Evolutionary conservation across 1,140 invertebrate species (phyloP).

Genomic region (Plodia interpunctella): DNA sequence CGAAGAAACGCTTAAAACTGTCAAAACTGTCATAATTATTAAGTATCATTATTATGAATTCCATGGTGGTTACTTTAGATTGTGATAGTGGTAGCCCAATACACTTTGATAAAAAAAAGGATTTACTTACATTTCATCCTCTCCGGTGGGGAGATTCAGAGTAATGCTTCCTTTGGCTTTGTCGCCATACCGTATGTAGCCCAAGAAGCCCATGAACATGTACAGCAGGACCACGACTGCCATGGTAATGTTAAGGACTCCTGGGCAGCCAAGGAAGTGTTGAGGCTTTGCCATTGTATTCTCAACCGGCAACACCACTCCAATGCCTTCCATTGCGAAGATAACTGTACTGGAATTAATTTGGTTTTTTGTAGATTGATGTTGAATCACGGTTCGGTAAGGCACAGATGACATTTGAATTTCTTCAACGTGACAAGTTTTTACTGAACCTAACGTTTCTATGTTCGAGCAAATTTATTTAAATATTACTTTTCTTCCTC

Average conservation of each 20-base stretch:
- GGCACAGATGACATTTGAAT: background rate
- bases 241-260: conserved; percentile 92
- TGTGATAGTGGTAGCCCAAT: too few species aligned
- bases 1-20: too few species aligned
- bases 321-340: conserved; percentile 90
- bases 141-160: conserved; percentile 79
- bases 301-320: conserved; percentile 91
- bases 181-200: conserved; percentile 88
- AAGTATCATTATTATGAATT: too few species aligned
- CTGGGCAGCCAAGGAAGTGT: conserved; percentile 88
- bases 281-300: conserved; percentile 90
- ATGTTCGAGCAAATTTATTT: too few species aligned
- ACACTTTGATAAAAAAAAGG: too few species aligned
- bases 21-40: too few species aligned
- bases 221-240: conserved; percentile 85
- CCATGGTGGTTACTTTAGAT: too few species aligned
- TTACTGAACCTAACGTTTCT: too few species aligned
- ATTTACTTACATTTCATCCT: conserved; percentile 77
- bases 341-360: conserved; percentile 82
- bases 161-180: conserved; percentile 83
- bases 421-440: too few species aligned
- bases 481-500: too few species aligned
- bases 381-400: conserved; percentile 77
- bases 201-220: conserved; percentile 88
- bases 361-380: conserved; percentile 34